A percentile compares a stretch with the other conserved stretches of the same genome.
These are phyloP conservation scores for Belgica antarctica DNA, from an alignment of 2,888 invertebrate genomes.

Conservation along the genomic window DNA sequence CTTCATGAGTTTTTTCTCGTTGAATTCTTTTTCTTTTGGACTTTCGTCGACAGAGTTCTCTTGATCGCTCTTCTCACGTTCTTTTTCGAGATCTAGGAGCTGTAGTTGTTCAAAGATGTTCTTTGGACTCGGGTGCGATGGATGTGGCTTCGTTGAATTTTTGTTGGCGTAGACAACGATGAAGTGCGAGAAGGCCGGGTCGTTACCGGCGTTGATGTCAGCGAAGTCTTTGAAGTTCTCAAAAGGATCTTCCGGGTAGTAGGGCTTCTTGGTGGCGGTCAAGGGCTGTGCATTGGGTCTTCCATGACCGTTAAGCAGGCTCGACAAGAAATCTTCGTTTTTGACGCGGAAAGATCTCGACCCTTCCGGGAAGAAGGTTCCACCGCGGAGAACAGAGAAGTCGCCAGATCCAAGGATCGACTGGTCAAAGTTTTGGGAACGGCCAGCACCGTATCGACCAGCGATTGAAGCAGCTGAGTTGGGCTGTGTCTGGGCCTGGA, in stretches of 20 bases:
- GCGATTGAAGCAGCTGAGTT: slow-evolving; percentile 37
- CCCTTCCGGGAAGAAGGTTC: slow-evolving; percentile 77
- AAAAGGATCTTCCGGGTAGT: slow-evolving; percentile 78
- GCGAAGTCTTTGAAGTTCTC: slow-evolving; percentile 88
- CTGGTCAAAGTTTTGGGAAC: slow-evolving; percentile 57
- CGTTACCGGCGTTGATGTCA: slow-evolving; percentile 80
- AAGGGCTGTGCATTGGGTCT: slow-evolving; percentile 57
- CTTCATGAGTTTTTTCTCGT: slow-evolving; percentile 52
- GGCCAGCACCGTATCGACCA: slow-evolving; percentile 45
- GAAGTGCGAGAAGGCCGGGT: slow-evolving; percentile 76
- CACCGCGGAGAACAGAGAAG: slow-evolving; percentile 82
- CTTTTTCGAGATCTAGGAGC: slow-evolving; percentile 64
- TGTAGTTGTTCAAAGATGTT: slow-evolving; percentile 80
- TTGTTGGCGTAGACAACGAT: slow-evolving; percentile 82
- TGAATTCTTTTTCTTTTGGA: neutral
- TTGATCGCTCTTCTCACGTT: slow-evolving; percentile 17
- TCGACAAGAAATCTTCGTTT: slow-evolving; percentile 60
- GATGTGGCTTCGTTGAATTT: slow-evolving; percentile 65
- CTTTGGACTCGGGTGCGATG: slow-evolving; percentile 63
- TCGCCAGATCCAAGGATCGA: slow-evolving; percentile 78
- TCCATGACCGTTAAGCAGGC: slow-evolving; percentile 69
- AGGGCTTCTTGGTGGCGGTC: neutral
- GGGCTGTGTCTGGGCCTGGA: neutral
- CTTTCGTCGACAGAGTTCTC: neutral
- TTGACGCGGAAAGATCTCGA: slow-evolving; percentile 55